Percentiles rank a stretch among this genome's conserved stretches.
Evolutionary conservation across 2,888 invertebrate species (phyloP).

Genomic region (Cantharis rustica): DNA sequence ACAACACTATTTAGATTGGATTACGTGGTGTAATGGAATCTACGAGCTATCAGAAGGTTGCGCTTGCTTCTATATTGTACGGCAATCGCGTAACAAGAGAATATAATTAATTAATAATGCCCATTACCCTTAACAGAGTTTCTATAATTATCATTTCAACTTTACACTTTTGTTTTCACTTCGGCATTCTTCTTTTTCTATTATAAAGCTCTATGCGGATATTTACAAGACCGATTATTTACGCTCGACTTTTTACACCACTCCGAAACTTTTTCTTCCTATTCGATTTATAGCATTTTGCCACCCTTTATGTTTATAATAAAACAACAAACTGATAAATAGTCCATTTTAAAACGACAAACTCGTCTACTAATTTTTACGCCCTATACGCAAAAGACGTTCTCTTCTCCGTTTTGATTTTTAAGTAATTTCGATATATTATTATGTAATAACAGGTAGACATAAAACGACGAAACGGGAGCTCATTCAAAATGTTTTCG

Average conservation of each 20-base stretch:
- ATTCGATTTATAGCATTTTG: neutral
- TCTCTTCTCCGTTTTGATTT: neutral
- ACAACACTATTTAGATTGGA: slow-evolving; percentile 40
- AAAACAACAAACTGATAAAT: neutral
- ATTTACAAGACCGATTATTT: neutral
- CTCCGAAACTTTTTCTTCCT: neutral
- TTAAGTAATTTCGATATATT: too few species aligned
- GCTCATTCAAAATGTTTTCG: neutral
- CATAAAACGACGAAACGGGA: too few species aligned
- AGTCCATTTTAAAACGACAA: neutral
- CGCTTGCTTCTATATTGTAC: slow-evolving; percentile 25
- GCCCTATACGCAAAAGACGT: too few species aligned
- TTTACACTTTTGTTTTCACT: neutral
- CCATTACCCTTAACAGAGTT: neutral
- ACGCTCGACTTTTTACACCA: neutral
- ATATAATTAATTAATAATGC: slow-evolving; percentile 23
- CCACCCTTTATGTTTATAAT: neutral
- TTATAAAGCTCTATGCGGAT: neutral
- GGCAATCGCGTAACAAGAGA: slow-evolving; percentile 23
- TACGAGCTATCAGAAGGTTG: slow-evolving; percentile 24
- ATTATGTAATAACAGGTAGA: too few species aligned
- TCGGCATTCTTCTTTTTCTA: neutral
- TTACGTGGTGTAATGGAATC: slow-evolving; percentile 39
- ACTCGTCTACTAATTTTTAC: too few species aligned
- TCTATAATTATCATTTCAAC: neutral